phyloP scores from a whole-genome alignment of 2,888 invertebrate species.

The Synanthedon andrenaeformis region DNA sequence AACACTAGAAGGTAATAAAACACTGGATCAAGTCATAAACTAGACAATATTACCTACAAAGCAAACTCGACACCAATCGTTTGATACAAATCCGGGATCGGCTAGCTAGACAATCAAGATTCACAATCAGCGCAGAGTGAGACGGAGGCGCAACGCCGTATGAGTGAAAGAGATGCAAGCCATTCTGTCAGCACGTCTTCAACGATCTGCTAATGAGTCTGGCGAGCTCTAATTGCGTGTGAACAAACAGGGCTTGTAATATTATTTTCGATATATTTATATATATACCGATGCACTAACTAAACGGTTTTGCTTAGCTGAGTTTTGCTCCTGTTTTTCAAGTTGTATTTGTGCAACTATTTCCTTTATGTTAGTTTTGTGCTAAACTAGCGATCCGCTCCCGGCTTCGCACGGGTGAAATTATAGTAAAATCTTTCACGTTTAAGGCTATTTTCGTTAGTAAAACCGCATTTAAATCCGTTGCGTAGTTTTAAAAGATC shows the following conservation, averaged over 20 bases:
- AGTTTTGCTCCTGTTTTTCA: background rate
- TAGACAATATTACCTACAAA: slow-evolving; percentile 10
- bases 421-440: too few species aligned
- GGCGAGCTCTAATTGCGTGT: slow-evolving; percentile 61
- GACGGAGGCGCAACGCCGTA: slow-evolving; percentile 16
- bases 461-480: too few species aligned
- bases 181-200: slow-evolving; percentile 22
- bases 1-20: background rate
- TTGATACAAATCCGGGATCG: slow-evolving; percentile 47
- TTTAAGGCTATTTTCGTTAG: too few species aligned
- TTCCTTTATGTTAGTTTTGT: too few species aligned
- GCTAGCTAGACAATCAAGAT: slow-evolving; percentile 36
- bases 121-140: slow-evolving; percentile 44
- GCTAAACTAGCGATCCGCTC: too few species aligned
- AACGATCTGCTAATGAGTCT: slow-evolving; percentile 54
- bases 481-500: too few species aligned
- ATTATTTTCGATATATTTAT: slow-evolving; percentile 26
- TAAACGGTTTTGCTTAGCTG: too few species aligned
- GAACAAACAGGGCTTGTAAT: slow-evolving; percentile 58
- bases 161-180: slow-evolving; percentile 26
- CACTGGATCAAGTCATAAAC: background rate
- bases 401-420: too few species aligned
- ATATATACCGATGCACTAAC: too few species aligned
- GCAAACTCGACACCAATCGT: slow-evolving; percentile 47
- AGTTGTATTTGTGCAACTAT: too few species aligned